Evolutionary conservation across 2,888 invertebrate species (phyloP).

Genomic region (Cyrtodaria siliqua): DNA sequence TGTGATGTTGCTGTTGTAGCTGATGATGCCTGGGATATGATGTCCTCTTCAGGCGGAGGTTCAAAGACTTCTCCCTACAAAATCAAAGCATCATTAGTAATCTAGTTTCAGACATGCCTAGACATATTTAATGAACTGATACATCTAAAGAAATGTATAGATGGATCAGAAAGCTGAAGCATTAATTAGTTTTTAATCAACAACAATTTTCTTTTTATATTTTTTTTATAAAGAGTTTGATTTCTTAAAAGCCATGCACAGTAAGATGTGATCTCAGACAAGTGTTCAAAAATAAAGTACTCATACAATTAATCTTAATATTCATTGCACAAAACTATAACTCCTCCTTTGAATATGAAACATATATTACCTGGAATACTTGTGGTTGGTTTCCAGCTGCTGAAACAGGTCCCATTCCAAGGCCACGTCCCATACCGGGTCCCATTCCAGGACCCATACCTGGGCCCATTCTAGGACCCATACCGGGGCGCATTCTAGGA

Average conservation of each 20-base stretch:
- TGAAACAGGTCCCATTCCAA: background rate
- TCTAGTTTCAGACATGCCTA: too few species aligned
- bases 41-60: constrained; percentile 47
- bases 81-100: too few species aligned
- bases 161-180: too few species aligned
- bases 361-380: constrained; percentile 42
- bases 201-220: background rate
- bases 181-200: too few species aligned
- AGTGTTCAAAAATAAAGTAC: background rate
- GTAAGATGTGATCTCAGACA: background rate
- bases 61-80: constrained; percentile 59
- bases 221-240: background rate
- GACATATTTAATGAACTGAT: too few species aligned
- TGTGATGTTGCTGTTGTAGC: constrained; percentile 7
- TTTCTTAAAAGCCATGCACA: background rate
- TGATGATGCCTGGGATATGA: constrained; percentile 20
- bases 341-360: background rate
- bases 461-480: constrained; percentile 18
- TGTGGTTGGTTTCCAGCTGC: constrained; percentile 26
- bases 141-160: too few species aligned
- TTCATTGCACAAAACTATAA: background rate
- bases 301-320: background rate
- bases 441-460: constrained; percentile 10
- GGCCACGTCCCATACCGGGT: too few species aligned
- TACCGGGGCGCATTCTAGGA: background rate